Base-by-base conservation (phyloP, 2,888 invertebrate genomes). In the Synergus umbraculus region DNA sequence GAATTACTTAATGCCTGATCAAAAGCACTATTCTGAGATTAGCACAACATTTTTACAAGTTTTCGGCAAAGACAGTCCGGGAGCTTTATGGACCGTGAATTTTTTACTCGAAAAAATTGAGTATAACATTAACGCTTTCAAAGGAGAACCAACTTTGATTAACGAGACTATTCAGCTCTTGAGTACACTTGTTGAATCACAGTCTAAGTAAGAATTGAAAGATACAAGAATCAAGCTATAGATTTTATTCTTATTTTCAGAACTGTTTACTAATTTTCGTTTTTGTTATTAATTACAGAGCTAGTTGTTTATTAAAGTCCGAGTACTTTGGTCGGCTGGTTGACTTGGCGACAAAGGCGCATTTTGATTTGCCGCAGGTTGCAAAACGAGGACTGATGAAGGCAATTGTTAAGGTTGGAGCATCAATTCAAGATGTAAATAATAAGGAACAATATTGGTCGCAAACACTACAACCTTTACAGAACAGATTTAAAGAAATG, bases 391-490 rank as follows among this genome's bases (percentile, higher is more conserved):
- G 95, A 76, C 92, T 97, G 41, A 96, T 96, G 90, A 94, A 95
- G 86, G 96, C 96, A 1, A 94, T 97, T 81, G 95, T 96, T 13
- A 92, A 95, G 79, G 95, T 95, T 0, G 96, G 94, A n/a, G 91
- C 92, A 4, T 93, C 93, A 0, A 90, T 93, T 58, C 89, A 89
- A 4, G 91, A 92, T 76, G 86, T 86, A 0, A 84, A 76, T 4
- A 85, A 83, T 18, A 85, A 86, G 76, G 81, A 83, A 10, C 83
- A 85, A 66, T 91, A 88, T 58, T 91, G 88, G 88, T 80, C 82
- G 1, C 87, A 89, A 76, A 87, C 86, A 54, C 76, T 91, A 2
- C 84, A 93, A 85, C 93, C 94, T 2, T 91, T 95, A 80, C 93
- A 94, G 79, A 93, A 93, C 18, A 93, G 94, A 80, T 95, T 95